Base-by-base conservation (phyloP, 1,140 invertebrate genomes). In the Trissolcus basalis region DNA sequence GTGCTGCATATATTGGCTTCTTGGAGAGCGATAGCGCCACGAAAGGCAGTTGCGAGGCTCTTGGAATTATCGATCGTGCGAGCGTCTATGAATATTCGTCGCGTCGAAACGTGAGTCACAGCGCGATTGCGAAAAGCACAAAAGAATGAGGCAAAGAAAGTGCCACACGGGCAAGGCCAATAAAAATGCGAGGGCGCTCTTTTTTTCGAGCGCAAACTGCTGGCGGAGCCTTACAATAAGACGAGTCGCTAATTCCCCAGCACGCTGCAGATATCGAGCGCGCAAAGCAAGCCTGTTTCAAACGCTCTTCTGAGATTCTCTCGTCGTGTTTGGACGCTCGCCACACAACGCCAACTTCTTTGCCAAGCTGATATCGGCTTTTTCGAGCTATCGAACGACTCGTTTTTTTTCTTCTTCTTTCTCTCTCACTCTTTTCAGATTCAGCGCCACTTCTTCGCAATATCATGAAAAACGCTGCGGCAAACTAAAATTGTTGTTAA, bases 21-120 rank as follows among this genome's bases (percentile, higher is more conserved):
- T 74, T 45, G 36, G 49, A 53, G 54, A 60, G 70, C 70, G 70
- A 65, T 72, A 71, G 70, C 55, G 56, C 48, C 55, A 67, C 70
- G 61, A 63, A 74, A 74, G 63, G 51, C 71, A 47, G 51, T 51
- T 61, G 61, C 63, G 63, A 48, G 54, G 63, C 64, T 68, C 69
- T 68, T 65, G 63, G 54, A 77, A 53, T 74, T 81, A 81, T 80
- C 78, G 78, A 81, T 81, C 78, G 72, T 58, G 53, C 65, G 54
- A 63, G 65, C 59, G 68, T 64, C 71, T 54, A 80, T 81, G 78
- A 77, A 81, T 80, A 80, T 78, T 72, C 65, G 73, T 56, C 55
- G 45, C 67, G 55, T 48, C 64, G 61, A 58, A 53, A 65, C 72
- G 77, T 80, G 80, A 81, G 76, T 81, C 80, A 83, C 77, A n/a